Percentiles rank a stretch among this genome's conserved stretches.
These are phyloP conservation scores for Listrodromus nycthemerus DNA, from an alignment of 2,888 invertebrate species.

Conservation along the genomic window DNA sequence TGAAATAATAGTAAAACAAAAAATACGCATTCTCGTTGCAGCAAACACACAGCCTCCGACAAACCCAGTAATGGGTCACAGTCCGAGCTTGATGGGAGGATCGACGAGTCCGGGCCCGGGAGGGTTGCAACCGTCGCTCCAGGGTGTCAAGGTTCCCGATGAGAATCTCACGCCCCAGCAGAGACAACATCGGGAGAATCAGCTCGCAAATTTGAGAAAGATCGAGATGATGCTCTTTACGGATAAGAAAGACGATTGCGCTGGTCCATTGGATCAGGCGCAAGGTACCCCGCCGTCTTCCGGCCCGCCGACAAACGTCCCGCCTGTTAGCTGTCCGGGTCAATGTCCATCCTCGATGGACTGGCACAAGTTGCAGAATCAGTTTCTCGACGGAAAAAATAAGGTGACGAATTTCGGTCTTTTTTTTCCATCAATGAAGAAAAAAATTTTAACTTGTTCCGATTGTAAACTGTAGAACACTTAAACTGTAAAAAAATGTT, in stretches of 20 bases:
- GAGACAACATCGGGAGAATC: slow-evolving; percentile 96
- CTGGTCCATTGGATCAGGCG: slow-evolving; percentile 80
- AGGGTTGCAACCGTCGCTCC: slow-evolving; percentile 87
- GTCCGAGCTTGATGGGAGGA: slow-evolving; percentile 82
- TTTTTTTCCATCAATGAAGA: too few relatives aligned
- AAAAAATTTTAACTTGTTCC: too few relatives aligned
- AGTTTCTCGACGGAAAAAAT: slow-evolving; percentile 92
- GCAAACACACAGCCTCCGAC: slow-evolving; percentile 82
- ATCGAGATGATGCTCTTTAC: slow-evolving; percentile 97
- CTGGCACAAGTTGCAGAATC: slow-evolving; percentile 96
- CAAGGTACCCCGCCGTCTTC: slow-evolving; percentile 77
- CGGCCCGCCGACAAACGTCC: slow-evolving; percentile 77
- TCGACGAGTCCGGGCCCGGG: slow-evolving; percentile 86
- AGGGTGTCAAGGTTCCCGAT: slow-evolving; percentile 95
- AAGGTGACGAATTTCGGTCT: slow-evolving; percentile 82
- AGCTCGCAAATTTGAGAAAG: slow-evolving; percentile 95
- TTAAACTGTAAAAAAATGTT: too few relatives aligned
- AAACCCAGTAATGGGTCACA: slow-evolving; percentile 82
- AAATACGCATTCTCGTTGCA: slow-evolving; percentile 48
- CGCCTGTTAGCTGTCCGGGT: slow-evolving; percentile 77
- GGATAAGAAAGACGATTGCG: slow-evolving; percentile 87
- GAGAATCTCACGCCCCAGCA: slow-evolving; percentile 98
- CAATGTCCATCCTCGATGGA: slow-evolving; percentile 88
- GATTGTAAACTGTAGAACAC: too few relatives aligned
- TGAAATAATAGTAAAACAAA: background rate